Evolutionary conservation across 1,140 invertebrate species (phyloP).

Genomic region (Phthorimaea operculella): DNA sequence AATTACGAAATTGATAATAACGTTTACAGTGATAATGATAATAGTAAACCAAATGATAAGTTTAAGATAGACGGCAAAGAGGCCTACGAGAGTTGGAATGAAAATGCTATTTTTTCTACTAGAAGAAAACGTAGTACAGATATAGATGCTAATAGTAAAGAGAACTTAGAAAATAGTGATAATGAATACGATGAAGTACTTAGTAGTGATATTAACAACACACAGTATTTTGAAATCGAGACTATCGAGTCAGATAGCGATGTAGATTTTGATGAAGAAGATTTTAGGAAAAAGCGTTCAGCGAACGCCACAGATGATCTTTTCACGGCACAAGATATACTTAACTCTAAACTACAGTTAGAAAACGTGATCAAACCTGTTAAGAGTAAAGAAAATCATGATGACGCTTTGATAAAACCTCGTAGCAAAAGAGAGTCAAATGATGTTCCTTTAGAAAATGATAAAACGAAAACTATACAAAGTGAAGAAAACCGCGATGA

Average conservation of each 20-base stretch:
- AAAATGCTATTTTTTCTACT: not conserved
- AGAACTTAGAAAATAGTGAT: not conserved
- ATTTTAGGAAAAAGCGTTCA: no score
- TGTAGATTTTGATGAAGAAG: no score
- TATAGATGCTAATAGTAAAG: not conserved
- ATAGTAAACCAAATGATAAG: not conserved
- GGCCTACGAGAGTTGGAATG: not conserved
- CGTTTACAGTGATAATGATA: constrained; percentile 3
- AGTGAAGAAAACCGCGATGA: no score
- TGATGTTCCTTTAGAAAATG: constrained; percentile 15
- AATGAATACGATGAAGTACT: no score
- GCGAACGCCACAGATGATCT: not conserved
- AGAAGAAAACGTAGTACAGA: not conserved
- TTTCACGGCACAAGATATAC: not conserved
- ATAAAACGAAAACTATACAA: constrained; percentile 13
- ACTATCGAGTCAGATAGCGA: no score
- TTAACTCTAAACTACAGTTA: not conserved
- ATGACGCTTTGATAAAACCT: not conserved
- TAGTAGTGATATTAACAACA: no score
- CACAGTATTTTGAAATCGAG: no score
- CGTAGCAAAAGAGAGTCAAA: constrained; percentile 4
- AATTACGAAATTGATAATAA: constrained; percentile 14
- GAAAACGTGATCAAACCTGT: not conserved
- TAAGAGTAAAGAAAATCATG: not conserved
- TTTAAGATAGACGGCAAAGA: constrained; percentile 1